phyloP scores from a whole-genome alignment of 2,888 invertebrate species.

The Caenorhabditis parvicauda region DNA sequence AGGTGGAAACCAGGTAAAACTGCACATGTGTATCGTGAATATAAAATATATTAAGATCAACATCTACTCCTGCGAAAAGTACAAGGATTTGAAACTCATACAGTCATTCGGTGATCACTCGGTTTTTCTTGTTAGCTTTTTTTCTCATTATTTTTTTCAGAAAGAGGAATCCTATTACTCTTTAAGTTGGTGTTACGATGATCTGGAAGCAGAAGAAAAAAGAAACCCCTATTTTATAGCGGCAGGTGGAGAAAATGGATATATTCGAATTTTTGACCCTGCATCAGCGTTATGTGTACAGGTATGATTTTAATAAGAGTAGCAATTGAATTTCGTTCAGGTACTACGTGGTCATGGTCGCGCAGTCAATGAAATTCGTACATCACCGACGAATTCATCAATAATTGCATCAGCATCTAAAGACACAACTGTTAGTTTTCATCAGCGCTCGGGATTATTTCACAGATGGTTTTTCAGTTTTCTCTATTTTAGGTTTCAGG shows the following conservation, averaged over 20 bases:
- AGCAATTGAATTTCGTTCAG: conserved; percentile 21
- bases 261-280: conserved; percentile 37
- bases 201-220: conserved; percentile 2
- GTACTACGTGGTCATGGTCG: conserved; percentile 37
- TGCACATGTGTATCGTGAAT: neutral
- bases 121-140: neutral
- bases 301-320: conserved; percentile 12
- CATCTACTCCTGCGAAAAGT: neutral
- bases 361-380: conserved; percentile 49
- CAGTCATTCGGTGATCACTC: neutral
- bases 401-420: conserved; percentile 47
- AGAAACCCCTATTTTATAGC: conserved; percentile 15
- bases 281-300: conserved; percentile 7
- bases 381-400: conserved; percentile 33
- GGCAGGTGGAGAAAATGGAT: conserved; percentile 26
- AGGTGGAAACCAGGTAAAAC: conserved; percentile 18
- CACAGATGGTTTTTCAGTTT: neutral
- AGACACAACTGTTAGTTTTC: conserved; percentile 48
- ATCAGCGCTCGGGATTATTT: too few relatives aligned
- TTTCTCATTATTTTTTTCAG: conserved; percentile 2
- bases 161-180: conserved; percentile 17
- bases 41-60: neutral
- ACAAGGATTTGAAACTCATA: neutral
- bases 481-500: neutral
- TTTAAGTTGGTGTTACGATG: conserved; percentile 24